Evolutionary conservation across 2,888 invertebrate species (phyloP), one percentile per base, ranked within the genome.

Genomic region (Papilio demoleus): DNA sequence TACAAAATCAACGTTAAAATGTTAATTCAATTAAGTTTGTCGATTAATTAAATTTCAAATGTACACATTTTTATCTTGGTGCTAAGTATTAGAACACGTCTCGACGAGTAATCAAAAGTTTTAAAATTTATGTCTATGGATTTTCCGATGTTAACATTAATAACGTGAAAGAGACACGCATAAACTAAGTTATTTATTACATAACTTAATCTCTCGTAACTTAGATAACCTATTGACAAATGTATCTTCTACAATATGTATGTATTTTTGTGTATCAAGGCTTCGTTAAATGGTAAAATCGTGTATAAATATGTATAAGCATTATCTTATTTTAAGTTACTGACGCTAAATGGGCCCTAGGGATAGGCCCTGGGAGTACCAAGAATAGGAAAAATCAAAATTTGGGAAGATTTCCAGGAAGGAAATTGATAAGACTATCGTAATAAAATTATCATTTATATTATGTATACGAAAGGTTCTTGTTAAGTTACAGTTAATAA

Each of bases 221-320:
- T 56, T 56, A 31, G 53, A 56, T 56, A 56, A 56, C 53, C 53
- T 56, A 56, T 31, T 56, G 53, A 56, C 31, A 31, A 56, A 56
- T 56, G 31, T 8, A 3, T 27, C 53, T 24, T n/a, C 53, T 27
- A n/a, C n/a, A n/a, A n/a, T n/a, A n/a, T 27, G n/a, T 24, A 50
- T 24, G 12, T 31, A 56, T 27, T 56, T 27, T 22, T 53, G 14
- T n/a, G 9, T 31, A 56, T 22, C 53, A 17, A 17, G 3, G 31
- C 31, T n/a, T 27, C n/a, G 22, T 27, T 8, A 14, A 56, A 56
- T 31, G 17, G 9, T 1, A 31, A 31, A 17, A 17, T n/a, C 17
- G 31, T 17, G 6, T 31, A n/a, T 27, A 27, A 45, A 45, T 45
- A 45, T 45, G 19, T 19, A 45, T 45, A 19, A 19, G 9, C 2